Evolutionary conservation across 2,113 vertebrate genomes (phyloP), one percentile per base, ranked within the genome.

Genomic region (Dipodomys ordii): DNA sequence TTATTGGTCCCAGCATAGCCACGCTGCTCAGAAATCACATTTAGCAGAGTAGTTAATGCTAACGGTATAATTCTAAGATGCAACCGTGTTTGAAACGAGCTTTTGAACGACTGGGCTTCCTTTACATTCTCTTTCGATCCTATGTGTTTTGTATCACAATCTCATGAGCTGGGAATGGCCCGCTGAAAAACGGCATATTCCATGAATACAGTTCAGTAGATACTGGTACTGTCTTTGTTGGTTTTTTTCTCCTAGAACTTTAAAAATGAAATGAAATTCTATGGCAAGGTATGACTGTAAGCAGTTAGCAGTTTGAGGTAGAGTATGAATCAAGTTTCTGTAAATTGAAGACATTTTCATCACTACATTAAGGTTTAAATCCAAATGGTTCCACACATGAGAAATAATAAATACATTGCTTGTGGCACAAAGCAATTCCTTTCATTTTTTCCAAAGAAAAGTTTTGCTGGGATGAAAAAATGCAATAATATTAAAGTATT

Each of bases 1-100:
- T 99, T 99, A 99, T 99, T 98, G 98, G 98, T 99, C 99, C 99
- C 99, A 97, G 97, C 98, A 99, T 98, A 97, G 98, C 98, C 98
- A 98, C 97, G 98, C 98, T 98, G 98, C 98, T 98, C 98, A 97
- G 98, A 98, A 98, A 98, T 98, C 98, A 97, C 97, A 97, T 98
- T 98, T 98, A 98, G 98, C 98, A 97, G 97, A 97, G 98, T 98
- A 98, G 98, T 98, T 99, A 99, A 98, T 95, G 98, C 98, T 98
- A 98, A 98, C 97, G 96, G 97, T 98, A 97, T 98, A 98, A 98
- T 98, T 98, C 97, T 97, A 94, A 57, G 96, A 98, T 88, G 95
- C 97, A 98, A 96, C 98, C 92, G 88, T 97, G 97, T 98, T 98
- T 98, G 97, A 97, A 98, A 98, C 97, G 97, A 80, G 92, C 95